These are phyloP conservation scores for Panthera uncia DNA, from an alignment of 2,113 vertebrate species.

Conservation along the genomic window DNA sequence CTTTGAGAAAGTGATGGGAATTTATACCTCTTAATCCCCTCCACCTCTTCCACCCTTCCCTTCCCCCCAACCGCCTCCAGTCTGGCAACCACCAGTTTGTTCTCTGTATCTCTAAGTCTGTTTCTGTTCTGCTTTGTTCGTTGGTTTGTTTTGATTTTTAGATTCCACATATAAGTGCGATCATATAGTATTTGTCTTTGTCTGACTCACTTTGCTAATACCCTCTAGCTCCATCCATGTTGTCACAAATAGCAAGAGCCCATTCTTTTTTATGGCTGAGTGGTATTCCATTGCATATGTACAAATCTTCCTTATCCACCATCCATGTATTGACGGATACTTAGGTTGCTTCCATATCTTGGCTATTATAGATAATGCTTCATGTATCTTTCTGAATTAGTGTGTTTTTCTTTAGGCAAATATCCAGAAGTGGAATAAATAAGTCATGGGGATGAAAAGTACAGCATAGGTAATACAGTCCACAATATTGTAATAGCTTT, in stretches of 20 bases:
- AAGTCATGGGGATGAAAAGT: not conserved
- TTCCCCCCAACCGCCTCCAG: not conserved
- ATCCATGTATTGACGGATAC: not conserved
- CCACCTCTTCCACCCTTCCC: not conserved
- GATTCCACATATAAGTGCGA: not conserved
- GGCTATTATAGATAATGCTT: not conserved
- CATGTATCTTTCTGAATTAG: not conserved
- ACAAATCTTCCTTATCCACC: not conserved
- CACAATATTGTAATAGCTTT: not conserved
- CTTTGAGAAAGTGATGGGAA: not conserved
- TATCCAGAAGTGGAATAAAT: not conserved
- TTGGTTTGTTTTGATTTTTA: not conserved
- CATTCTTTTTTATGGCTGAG: not conserved
- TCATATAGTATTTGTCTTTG: not conserved
- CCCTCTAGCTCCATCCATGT: not conserved
- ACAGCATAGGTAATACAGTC: not conserved
- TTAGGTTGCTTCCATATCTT: not conserved
- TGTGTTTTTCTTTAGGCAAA: not conserved
- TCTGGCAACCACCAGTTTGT: not conserved
- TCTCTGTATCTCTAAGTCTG: not conserved
- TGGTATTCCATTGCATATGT: not conserved
- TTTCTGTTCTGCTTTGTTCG: not conserved
- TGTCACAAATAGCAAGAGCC: not conserved
- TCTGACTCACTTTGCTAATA: not conserved
- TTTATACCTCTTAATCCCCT: not conserved